phyloP scores from a whole-genome alignment of 2,113 vertebrate species.

The Trematocara stigmaticum region DNA sequence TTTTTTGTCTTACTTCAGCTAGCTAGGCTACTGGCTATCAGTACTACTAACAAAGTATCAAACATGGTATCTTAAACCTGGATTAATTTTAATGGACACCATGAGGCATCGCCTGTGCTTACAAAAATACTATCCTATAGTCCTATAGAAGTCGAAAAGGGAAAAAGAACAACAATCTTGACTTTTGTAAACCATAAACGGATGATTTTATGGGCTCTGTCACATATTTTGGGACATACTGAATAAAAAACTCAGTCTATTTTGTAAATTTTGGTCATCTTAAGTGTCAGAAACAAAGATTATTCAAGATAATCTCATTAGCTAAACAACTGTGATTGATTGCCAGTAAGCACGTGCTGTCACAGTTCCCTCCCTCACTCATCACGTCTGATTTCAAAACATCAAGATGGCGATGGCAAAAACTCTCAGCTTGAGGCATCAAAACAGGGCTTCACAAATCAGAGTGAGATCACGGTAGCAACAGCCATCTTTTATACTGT shows the following conservation, averaged over 20 bases:
- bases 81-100: background rate
- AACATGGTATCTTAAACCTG: background rate
- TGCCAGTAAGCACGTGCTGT: background rate
- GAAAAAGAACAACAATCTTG: background rate
- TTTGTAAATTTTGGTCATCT: background rate
- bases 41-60: background rate
- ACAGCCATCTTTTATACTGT: background rate
- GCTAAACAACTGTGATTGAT: background rate
- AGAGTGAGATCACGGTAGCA: background rate
- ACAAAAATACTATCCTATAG: background rate
- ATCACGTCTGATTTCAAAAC: background rate
- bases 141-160: background rate
- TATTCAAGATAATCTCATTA: background rate
- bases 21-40: background rate
- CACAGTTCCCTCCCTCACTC: background rate
- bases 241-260: background rate
- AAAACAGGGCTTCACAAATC: background rate
- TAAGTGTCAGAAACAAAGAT: background rate
- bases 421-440: background rate
- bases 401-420: background rate
- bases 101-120: background rate
- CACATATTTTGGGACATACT: background rate
- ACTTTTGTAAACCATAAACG: background rate
- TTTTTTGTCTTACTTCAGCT: background rate
- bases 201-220: background rate